Conservation (phyloP, 2,888 invertebrate genomes). For the Allygus modestus region DNA sequence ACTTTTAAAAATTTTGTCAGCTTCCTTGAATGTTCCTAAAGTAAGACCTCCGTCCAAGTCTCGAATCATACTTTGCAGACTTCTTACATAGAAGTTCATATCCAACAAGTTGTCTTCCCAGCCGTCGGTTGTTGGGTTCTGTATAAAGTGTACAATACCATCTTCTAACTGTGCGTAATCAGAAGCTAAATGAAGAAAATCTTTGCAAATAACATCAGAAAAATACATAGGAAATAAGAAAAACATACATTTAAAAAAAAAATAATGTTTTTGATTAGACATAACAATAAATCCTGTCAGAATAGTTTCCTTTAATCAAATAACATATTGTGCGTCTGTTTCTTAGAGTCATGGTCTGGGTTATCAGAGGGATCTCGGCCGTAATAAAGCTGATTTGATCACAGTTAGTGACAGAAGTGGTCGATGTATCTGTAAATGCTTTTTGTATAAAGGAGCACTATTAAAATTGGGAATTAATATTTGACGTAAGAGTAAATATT, state of each 20-base stretch:
- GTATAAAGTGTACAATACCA: neutral
- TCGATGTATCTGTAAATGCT: no score
- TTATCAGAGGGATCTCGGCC: neutral
- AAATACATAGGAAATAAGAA: neutral
- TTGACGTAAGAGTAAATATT: no score
- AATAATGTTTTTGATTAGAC: neutral
- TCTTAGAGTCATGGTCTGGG: neutral
- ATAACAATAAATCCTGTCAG: neutral
- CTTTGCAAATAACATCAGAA: neutral
- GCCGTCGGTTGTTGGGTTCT: conserved; percentile 15
- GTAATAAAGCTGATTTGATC: neutral
- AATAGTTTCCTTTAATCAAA: neutral
- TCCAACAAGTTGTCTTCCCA: conserved; percentile 53
- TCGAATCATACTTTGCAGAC: conserved; percentile 42
- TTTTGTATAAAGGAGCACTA: no score
- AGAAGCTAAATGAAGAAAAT: conserved; percentile 5
- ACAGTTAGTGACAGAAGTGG: no score
- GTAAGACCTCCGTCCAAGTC: conserved; percentile 37
- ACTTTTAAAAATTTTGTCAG: neutral
- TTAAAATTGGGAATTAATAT: no score
- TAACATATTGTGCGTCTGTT: neutral
- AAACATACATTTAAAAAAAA: neutral
- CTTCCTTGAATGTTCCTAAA: conserved; percentile 40
- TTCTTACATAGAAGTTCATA: conserved; percentile 37
- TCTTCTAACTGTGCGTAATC: conserved; percentile 20